Evolutionary conservation across 2,888 invertebrate genomes (phyloP).

Genomic region (Parnassius apollo): DNA sequence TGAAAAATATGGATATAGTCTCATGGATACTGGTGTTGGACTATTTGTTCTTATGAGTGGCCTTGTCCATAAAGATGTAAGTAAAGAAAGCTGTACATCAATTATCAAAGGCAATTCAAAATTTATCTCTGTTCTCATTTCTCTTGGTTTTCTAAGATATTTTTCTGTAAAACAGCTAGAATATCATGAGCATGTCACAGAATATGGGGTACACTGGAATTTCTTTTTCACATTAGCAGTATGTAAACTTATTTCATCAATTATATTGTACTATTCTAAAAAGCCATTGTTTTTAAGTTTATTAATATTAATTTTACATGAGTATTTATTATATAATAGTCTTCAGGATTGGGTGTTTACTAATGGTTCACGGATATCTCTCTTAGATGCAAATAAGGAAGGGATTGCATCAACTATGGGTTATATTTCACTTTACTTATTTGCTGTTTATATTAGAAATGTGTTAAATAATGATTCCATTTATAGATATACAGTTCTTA

Average conservation of each 20-base stretch:
- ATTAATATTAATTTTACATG: conserved; percentile 82
- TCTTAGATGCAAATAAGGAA: conserved; percentile 93
- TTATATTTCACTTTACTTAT: conserved; percentile 91
- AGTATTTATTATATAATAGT: conserved; percentile 82
- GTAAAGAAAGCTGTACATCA: conserved; percentile 44
- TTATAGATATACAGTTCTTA: conserved; percentile 38
- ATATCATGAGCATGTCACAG: conserved; percentile 93
- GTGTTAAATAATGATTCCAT: conserved; percentile 63
- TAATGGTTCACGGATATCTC: conserved; percentile 74
- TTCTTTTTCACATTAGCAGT: conserved; percentile 96
- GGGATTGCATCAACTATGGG: conserved; percentile 93
- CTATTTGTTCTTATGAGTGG: conserved; percentile 92
- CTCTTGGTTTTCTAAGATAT: conserved; percentile 84
- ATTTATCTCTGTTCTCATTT: conserved; percentile 57
- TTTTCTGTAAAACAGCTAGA: conserved; percentile 82
- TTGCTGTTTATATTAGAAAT: conserved; percentile 84
- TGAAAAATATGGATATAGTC: conserved; percentile 89
- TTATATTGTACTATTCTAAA: conserved; percentile 79
- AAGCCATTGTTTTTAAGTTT: conserved; percentile 80
- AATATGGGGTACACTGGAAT: conserved; percentile 99
- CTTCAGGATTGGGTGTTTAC: conserved; percentile 87
- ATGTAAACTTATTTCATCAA: conserved; percentile 87
- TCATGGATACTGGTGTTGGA: conserved; percentile 98
- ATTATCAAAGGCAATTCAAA: conserved; percentile 61
- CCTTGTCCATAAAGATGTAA: conserved; percentile 81